Percentiles rank a stretch among this genome's conserved stretches.
phyloP scores from a whole-genome alignment of 2,113 vertebrate genomes.

The Numenius arquata region DNA sequence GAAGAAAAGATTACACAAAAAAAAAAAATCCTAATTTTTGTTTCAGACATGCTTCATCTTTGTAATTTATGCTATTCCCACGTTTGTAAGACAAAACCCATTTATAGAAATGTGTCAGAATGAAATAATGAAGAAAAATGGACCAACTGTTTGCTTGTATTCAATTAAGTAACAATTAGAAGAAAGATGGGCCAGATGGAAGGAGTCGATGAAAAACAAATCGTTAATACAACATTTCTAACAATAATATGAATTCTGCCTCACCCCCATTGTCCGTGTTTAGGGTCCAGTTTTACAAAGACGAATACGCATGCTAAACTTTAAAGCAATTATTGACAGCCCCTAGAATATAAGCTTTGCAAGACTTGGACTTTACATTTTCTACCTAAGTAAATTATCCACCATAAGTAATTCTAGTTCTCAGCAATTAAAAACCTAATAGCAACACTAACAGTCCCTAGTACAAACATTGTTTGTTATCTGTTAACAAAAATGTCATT shows the following conservation, averaged over 20 bases:
- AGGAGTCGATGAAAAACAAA: constrained; percentile 32
- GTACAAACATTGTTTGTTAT: not conserved
- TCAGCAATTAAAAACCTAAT: not conserved
- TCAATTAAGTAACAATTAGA: constrained; percentile 56
- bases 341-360: not conserved
- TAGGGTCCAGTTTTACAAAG: not conserved
- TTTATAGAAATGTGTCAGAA: constrained; percentile 58
- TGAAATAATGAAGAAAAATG: constrained; percentile 66
- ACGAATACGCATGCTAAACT: not conserved
- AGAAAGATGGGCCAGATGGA: constrained; percentile 56
- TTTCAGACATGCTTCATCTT: not conserved
- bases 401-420: not conserved
- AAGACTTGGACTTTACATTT: not conserved
- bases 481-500: not conserved
- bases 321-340: not conserved
- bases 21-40: not conserved
- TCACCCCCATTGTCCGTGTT: not conserved
- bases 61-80: constrained; percentile 29
- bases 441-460: not conserved
- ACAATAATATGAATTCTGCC: not conserved
- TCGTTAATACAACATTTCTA: constrained; percentile 12
- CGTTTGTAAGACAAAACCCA: constrained; percentile 33
- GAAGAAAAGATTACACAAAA: not conserved
- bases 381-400: not conserved
- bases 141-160: constrained; percentile 51